Base-by-base conservation (phyloP, 2,888 invertebrate genomes). In the Pandemis corylana region DNA sequence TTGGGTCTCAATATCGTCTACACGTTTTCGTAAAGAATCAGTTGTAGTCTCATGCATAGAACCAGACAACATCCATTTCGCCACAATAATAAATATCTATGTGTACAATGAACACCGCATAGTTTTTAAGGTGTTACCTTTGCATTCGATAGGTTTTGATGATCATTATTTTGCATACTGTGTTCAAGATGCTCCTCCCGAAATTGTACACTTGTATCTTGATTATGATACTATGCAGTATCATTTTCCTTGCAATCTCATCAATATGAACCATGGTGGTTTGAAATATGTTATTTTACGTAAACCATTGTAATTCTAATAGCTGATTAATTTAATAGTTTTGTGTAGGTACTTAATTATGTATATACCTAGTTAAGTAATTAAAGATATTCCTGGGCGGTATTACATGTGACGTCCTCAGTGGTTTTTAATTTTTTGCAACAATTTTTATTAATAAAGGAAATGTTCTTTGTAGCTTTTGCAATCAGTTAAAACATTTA, bases 221-320 rank as follows among this genome's bases (percentile, higher is more conserved):
- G 61, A 71, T 56, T 66, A 71, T 71, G 49, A 56, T 7, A 66
- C 65, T n/a, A 53, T 71, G 44, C 71, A 71, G 36, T 61, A 71
- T 66, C 13, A 12, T 46, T 71, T 41, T 71, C 66, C 66, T 61
- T 71, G 66, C 44, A 71, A 71, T 56, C 56, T 66, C 5, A 44
- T 61, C 56, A 44, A 15, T 71, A 15, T 66, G 44, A 41, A 59
- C 56, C 41, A 66, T 44, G 71, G 66, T 66, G 56, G 15, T 46
- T 53, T 42, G 36, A 59, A 56, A 20, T 66, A 71, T 66, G 71
- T 71, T 13, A 71, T 71, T 71, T 66, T 71, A 28, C 53, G 71
- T 44, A 71, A 61, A 44, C 71, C 71, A 9, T 41, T 71, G 65
- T 71, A 49, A 71, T 51, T 49, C 9, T 49, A 49, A 49, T 49